A percentile compares a stretch with the other conserved stretches of the same genome.
Conservation (phyloP, 2,797 vertebrate species). For the Phrynocephalus guinanensis region DNA sequence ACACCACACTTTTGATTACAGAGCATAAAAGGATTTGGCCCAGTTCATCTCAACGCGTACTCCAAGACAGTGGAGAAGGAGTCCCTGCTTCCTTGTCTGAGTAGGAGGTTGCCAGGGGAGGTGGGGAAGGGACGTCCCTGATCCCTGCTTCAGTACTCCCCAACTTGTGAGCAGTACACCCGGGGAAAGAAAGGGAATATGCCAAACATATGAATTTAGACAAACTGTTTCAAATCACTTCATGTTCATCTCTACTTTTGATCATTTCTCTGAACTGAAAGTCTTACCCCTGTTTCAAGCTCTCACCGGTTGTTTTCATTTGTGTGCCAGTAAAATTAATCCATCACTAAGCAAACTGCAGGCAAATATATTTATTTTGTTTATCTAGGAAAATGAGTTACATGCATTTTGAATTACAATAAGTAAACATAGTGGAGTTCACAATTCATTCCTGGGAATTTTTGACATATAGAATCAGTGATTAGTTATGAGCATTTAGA, state of each 20-base stretch:
- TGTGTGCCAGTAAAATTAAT: slow-evolving; percentile 36
- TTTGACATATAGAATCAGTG: slow-evolving; percentile 14
- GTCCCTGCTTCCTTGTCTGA: too few species aligned
- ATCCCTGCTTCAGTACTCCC: too few species aligned
- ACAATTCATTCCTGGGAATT: background rate
- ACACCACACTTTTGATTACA: background rate
- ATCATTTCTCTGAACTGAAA: background rate
- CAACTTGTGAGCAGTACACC: too few species aligned
- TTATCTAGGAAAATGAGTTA: slow-evolving; percentile 37
- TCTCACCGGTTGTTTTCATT: slow-evolving; percentile 16
- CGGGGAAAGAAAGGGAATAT: too few species aligned
- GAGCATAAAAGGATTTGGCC: too few species aligned
- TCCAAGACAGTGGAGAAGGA: too few species aligned
- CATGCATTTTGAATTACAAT: slow-evolving; percentile 13
- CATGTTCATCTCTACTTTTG: background rate
- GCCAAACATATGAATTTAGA: too few species aligned
- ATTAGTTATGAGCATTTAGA: background rate
- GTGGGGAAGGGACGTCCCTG: too few species aligned
- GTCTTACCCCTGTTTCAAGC: background rate
- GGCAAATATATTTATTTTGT: slow-evolving; percentile 32
- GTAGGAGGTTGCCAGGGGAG: too few species aligned
- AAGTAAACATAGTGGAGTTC: slow-evolving; percentile 12
- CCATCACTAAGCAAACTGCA: background rate
- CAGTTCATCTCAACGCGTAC: too few species aligned
- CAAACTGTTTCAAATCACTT: too few species aligned